A percentile compares a stretch with the other conserved stretches of the same genome.
phyloP scores from a whole-genome alignment of 2,113 vertebrate genomes.

The Burhinus oedicnemus region DNA sequence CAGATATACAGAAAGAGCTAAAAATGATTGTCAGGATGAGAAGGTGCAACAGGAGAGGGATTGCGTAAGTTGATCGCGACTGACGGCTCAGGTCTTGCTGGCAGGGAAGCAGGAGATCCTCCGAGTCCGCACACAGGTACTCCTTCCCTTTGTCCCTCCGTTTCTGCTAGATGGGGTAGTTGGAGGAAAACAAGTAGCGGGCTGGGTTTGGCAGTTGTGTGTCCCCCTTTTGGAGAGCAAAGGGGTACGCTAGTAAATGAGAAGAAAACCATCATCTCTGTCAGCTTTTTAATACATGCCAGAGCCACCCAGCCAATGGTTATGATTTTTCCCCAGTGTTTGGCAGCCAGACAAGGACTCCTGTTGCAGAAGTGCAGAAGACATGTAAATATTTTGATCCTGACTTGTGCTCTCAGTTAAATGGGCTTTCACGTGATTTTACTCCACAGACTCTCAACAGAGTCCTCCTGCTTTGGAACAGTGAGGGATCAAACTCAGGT shows the following conservation, averaged over 20 bases:
- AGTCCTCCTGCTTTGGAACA: background rate
- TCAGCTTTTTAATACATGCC: background rate
- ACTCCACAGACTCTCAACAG: background rate
- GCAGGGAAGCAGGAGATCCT: background rate
- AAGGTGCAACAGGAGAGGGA: background rate
- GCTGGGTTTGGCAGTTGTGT: background rate
- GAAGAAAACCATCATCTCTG: background rate
- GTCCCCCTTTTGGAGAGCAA: background rate
- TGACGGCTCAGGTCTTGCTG: background rate
- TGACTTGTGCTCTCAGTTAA: background rate
- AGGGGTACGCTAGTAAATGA: background rate
- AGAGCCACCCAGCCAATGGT: background rate
- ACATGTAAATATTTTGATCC: constrained; percentile 30
- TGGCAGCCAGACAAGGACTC: constrained; percentile 6
- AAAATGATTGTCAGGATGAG: background rate
- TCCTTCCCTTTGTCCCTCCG: background rate
- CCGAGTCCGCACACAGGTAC: background rate
- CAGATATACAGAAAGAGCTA: background rate
- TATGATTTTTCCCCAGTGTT: background rate
- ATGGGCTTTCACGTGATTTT: background rate
- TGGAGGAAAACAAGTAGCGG: background rate
- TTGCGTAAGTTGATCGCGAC: background rate
- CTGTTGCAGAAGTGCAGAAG: background rate
- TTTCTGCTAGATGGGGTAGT: background rate
- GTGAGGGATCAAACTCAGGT: background rate